A percentile compares a stretch with the other conserved stretches of the same genome.
Conservation (phyloP, 2,113 vertebrate species). For the Aplodontia rufa region DNA sequence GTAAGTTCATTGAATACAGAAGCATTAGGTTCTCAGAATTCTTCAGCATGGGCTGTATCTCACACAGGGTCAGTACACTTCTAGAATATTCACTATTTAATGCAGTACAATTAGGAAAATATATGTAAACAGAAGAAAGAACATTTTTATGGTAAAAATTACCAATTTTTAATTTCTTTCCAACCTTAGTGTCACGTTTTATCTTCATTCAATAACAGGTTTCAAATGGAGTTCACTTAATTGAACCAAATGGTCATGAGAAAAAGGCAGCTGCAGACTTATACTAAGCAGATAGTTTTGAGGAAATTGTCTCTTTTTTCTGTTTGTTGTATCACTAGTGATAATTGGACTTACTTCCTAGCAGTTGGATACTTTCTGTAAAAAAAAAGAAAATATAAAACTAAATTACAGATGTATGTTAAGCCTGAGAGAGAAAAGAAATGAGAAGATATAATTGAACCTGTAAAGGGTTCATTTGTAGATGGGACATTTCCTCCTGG, state of each 20-base stretch:
- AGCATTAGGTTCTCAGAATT: neutral
- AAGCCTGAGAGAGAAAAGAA: conserved; percentile 47
- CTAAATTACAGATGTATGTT: conserved; percentile 57
- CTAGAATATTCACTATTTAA: neutral
- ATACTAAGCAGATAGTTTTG: conserved; percentile 19
- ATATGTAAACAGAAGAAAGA: neutral
- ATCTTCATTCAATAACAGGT: conserved; percentile 5
- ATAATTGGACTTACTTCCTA: conserved; percentile 36
- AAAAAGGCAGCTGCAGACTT: conserved; percentile 13
- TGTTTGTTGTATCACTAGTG: conserved; percentile 31
- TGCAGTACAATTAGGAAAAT: conserved; percentile 8
- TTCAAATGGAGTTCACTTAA: conserved; percentile 38
- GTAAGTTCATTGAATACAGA: conserved; percentile 22
- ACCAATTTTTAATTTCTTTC: neutral
- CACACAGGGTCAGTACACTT: neutral
- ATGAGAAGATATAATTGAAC: conserved; percentile 70
- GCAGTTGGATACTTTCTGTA: conserved; percentile 47
- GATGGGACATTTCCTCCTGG: conserved; percentile 70
- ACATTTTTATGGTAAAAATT: neutral
- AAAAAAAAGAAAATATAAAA: conserved; percentile 61
- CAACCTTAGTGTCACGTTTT: neutral
- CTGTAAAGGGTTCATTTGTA: conserved; percentile 73
- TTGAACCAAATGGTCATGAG: conserved; percentile 50
- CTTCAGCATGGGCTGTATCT: neutral
- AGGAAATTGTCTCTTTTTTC: neutral